Percentiles rank a stretch among this genome's conserved stretches.
These are phyloP conservation scores for Orthosia gothica DNA, from an alignment of 2,888 invertebrate genomes.

Conservation along the genomic window DNA sequence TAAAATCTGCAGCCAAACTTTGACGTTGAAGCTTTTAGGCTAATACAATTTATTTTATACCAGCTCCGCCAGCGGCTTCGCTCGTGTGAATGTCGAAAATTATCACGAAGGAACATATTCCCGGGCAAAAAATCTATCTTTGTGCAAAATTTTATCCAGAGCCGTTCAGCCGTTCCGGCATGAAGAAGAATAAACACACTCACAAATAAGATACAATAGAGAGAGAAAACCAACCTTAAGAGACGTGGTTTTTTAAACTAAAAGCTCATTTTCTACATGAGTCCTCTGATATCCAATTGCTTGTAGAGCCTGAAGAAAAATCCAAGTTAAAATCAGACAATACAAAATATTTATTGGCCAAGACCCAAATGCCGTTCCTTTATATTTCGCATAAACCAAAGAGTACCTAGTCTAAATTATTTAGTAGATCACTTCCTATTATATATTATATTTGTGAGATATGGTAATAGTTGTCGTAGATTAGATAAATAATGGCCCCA, in stretches of 20 bases:
- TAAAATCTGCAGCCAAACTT: too few species aligned
- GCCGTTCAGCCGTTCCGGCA: too few species aligned
- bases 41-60: too few species aligned
- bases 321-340: not conserved
- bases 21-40: too few species aligned
- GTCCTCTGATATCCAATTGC: not conserved
- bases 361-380: conserved; percentile 9
- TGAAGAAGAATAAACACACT: too few species aligned
- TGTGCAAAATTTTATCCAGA: too few species aligned
- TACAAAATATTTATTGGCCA: conserved; percentile 9
- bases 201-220: too few species aligned
- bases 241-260: not conserved
- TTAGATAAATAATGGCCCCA: conserved; percentile 31
- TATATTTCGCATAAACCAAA: conserved; percentile 2
- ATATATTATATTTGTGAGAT: conserved; percentile 46
- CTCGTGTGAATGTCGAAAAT: too few species aligned
- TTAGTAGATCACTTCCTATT: conserved; percentile 27
- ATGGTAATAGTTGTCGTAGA: conserved; percentile 32
- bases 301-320: not conserved
- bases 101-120: too few species aligned
- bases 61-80: too few species aligned
- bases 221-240: not conserved
- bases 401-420: conserved; percentile 32
- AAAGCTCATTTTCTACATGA: not conserved
- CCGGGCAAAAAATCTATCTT: too few species aligned